phyloP scores from a whole-genome alignment of 2,797 vertebrate species.

The Morelia viridis region DNA sequence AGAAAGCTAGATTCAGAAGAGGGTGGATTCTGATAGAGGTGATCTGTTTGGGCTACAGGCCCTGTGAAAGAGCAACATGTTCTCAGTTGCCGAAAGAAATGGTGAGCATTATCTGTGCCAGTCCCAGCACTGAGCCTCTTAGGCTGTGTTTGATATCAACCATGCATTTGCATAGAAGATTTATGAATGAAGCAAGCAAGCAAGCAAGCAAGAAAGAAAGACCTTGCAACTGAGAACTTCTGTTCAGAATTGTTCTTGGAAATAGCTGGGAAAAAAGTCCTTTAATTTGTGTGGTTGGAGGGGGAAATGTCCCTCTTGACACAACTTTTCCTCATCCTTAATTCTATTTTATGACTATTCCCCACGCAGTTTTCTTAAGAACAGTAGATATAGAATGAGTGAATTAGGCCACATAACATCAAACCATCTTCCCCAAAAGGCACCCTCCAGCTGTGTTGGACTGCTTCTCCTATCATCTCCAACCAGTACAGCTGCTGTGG shows the following conservation, averaged over 20 bases:
- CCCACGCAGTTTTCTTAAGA: constrained; percentile 1
- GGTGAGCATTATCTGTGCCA: too few relatives aligned
- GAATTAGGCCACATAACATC: too few relatives aligned
- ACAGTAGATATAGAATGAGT: not conserved
- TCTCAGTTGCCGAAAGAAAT: not conserved
- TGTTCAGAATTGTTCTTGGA: constrained; percentile 47
- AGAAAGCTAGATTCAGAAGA: not conserved
- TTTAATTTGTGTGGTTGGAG: constrained; percentile 33
- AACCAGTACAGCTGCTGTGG: too few relatives aligned
- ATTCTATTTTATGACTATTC: not conserved
- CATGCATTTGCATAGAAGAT: constrained; percentile 41
- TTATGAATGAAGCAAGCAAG: not conserved
- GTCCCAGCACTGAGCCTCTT: constrained; percentile 3
- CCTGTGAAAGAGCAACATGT: rapidly evolving
- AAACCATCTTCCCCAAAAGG: too few relatives aligned
- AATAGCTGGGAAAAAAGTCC: constrained; percentile 41
- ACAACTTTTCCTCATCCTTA: not conserved
- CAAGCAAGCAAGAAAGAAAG: not conserved
- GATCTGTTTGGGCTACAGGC: not conserved
- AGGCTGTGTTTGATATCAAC: constrained; percentile 26
- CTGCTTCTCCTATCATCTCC: too few relatives aligned
- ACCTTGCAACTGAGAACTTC: constrained; percentile 29
- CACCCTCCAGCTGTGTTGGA: too few relatives aligned
- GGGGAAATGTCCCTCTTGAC: not conserved
- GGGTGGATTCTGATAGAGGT: not conserved